Percentiles rank a stretch among this genome's conserved stretches.
Conservation (phyloP, 1,140 invertebrate genomes). For the Globodera rostochiensis region DNA sequence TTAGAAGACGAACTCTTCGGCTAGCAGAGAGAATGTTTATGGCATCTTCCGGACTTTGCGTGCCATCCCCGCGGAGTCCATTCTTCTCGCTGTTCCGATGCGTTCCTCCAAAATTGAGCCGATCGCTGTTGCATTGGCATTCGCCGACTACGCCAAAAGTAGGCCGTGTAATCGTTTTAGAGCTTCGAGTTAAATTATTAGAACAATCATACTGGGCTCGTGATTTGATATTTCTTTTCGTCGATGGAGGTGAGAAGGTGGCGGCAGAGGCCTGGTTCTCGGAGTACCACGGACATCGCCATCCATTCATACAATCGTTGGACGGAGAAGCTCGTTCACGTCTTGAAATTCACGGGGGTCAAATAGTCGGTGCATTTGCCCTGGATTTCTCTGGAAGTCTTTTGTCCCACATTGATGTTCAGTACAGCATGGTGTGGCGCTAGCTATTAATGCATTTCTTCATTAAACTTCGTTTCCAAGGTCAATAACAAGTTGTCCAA, state of each 20-base stretch:
- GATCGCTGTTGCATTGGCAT: constrained; percentile 40
- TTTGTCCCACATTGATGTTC: constrained; percentile 40
- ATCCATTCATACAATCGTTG: constrained; percentile 28
- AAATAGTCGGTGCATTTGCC: constrained; percentile 47
- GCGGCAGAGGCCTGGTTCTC: constrained; percentile 46
- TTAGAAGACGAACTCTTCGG: constrained; percentile 28
- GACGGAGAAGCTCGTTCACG: neutral
- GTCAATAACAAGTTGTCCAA: constrained; percentile 53
- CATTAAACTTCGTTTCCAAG: constrained; percentile 24
- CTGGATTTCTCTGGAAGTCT: constrained; percentile 38
- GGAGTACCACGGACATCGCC: constrained; percentile 35
- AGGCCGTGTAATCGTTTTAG: neutral
- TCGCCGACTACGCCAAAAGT: constrained; percentile 50
- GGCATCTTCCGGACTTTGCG: constrained; percentile 44
- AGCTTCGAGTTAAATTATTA: constrained; percentile 5
- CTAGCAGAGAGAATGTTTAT: constrained; percentile 39
- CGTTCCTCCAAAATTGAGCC: constrained; percentile 31
- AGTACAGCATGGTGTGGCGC: constrained; percentile 41
- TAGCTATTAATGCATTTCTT: neutral
- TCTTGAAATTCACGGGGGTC: constrained; percentile 39
- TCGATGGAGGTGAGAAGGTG: constrained; percentile 44
- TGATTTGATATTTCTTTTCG: constrained; percentile 49
- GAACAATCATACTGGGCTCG: constrained; percentile 49
- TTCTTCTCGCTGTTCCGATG: constrained; percentile 44
- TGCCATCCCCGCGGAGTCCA: constrained; percentile 39